phyloP scores from a whole-genome alignment of 2,888 invertebrate genomes.

The Tineola bisselliella region DNA sequence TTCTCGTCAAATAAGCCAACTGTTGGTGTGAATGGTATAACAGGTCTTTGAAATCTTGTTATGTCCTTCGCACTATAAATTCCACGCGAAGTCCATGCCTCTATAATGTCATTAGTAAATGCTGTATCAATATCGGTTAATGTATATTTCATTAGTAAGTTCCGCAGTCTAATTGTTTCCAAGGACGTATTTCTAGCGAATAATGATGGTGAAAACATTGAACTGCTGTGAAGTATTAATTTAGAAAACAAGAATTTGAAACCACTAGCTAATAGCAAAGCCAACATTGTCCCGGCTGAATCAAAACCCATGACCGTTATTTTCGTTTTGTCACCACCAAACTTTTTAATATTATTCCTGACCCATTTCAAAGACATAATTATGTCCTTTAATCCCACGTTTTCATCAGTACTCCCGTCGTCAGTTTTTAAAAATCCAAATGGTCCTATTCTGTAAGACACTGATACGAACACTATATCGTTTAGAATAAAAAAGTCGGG shows the following conservation, averaged over 20 bases:
- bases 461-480: constrained; percentile 40
- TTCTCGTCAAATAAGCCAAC: constrained; percentile 27
- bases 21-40: constrained; percentile 49
- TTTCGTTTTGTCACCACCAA: constrained; percentile 44
- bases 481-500: constrained; percentile 54
- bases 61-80: constrained; percentile 42
- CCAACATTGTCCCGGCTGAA: constrained; percentile 45
- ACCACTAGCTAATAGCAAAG: constrained; percentile 42
- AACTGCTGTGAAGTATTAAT: constrained; percentile 54
- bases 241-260: constrained; percentile 43
- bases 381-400: constrained; percentile 60
- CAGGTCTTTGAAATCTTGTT: constrained; percentile 40
- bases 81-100: constrained; percentile 31
- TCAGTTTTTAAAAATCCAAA: constrained; percentile 53
- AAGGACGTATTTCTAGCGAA: constrained; percentile 32
- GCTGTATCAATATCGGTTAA: constrained; percentile 26
- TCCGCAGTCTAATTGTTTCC: constrained; percentile 35
- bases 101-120: constrained; percentile 33
- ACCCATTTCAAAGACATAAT: constrained; percentile 55
- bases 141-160: constrained; percentile 22
- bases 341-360: constrained; percentile 36
- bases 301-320: constrained; percentile 50
- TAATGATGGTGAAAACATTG: constrained; percentile 44
- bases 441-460: constrained; percentile 48
- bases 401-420: constrained; percentile 35